phyloP scores from a whole-genome alignment of 2,888 invertebrate species.

The Megastigmus dorsalis region DNA sequence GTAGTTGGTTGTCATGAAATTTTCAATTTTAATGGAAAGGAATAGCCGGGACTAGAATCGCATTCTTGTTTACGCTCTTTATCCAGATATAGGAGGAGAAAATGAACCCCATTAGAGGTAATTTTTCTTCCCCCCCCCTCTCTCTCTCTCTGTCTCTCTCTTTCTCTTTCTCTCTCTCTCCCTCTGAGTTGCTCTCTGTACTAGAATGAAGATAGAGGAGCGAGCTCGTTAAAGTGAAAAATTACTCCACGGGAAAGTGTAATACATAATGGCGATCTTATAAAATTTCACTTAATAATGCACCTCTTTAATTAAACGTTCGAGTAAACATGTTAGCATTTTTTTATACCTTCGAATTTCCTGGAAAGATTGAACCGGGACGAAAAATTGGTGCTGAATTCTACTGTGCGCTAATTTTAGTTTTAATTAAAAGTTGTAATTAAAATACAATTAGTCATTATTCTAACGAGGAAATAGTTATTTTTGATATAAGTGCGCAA shows the following conservation, averaged over 20 bases:
- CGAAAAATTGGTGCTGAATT: too few relatives aligned
- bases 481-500: too few relatives aligned
- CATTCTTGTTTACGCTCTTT: slow-evolving; percentile 20
- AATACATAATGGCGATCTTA: slow-evolving; percentile 24
- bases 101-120: slow-evolving; percentile 38
- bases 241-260: slow-evolving; percentile 13
- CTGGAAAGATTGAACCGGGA: too few relatives aligned
- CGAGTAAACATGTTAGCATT: background rate
- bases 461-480: too few relatives aligned
- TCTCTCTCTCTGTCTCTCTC: too few relatives aligned
- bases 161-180: too few relatives aligned
- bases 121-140: slow-evolving; percentile 52
- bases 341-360: too few relatives aligned
- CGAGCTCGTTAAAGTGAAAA: slow-evolving; percentile 46
- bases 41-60: background rate
- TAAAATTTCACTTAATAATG: slow-evolving; percentile 8
- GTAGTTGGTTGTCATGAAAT: background rate
- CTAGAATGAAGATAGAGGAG: slow-evolving; percentile 39
- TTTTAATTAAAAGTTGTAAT: too few relatives aligned
- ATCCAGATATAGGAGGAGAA: slow-evolving; percentile 10
- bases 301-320: slow-evolving; percentile 31
- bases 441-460: too few relatives aligned
- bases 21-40: slow-evolving; percentile 4
- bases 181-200: too few relatives aligned
- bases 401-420: too few relatives aligned